phyloP scores from a whole-genome alignment of 2,888 invertebrate species.

The Oligia latruncula region DNA sequence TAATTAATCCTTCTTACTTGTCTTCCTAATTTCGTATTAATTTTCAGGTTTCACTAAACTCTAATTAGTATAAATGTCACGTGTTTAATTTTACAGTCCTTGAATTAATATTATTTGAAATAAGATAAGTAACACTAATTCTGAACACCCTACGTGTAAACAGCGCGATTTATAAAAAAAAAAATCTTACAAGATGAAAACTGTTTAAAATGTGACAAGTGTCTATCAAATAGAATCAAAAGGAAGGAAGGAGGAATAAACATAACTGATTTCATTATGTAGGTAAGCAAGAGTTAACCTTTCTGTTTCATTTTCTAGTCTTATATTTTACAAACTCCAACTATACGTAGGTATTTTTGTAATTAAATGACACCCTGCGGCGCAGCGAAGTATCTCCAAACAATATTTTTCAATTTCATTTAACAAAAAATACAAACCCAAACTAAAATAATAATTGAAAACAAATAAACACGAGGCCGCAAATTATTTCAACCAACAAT shows the following conservation, averaged over 20 bases:
- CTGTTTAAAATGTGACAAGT: background rate
- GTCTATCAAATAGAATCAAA: background rate
- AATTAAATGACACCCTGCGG: background rate
- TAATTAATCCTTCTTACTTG: constrained; percentile 38
- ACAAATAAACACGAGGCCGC: constrained; percentile 29
- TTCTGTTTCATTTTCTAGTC: background rate
- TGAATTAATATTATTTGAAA: background rate
- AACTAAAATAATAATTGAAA: constrained; percentile 42
- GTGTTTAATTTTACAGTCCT: background rate
- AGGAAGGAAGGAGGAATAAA: background rate
- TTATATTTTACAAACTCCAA: background rate
- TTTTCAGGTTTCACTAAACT: constrained; percentile 29
- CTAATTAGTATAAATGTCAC: constrained; percentile 28
- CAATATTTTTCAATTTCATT: constrained; percentile 11
- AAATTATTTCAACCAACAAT: constrained; percentile 26
- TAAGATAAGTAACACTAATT: background rate
- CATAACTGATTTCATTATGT: background rate
- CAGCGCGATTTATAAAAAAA: background rate
- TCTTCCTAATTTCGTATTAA: constrained; percentile 35
- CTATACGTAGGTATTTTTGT: background rate
- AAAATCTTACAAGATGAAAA: background rate
- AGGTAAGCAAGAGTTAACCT: background rate
- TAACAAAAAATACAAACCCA: background rate
- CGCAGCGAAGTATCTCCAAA: background rate
- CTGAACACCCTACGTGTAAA: background rate